Evolutionary conservation across 2,888 invertebrate genomes (phyloP), one percentile per base, ranked within the genome.

Genomic region (Perdita meconis): DNA sequence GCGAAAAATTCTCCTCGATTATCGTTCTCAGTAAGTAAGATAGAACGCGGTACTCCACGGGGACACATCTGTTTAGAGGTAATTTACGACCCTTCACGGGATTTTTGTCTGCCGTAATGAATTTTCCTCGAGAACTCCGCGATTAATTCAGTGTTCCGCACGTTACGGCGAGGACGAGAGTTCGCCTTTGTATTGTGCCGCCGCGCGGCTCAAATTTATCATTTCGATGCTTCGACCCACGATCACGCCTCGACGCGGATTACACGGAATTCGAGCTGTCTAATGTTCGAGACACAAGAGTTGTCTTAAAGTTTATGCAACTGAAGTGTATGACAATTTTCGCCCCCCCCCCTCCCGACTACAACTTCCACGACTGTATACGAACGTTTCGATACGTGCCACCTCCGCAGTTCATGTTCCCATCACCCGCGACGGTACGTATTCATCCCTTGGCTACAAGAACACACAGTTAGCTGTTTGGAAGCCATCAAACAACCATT

Each of bases 1-100:
- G 19, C 24, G 67, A 50, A 70, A 74, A 70, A 63, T 80, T 68
- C 53, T 4, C 19, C 40, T 55, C 8, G 22, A 61, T 59, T 40
- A 42, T 40, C 61, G 36, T 57, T 44, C 59, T 40, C 24, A 19
- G 22, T 73, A 72, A 82, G 47, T 80, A 53, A 78, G 72, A 81
- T 12, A 26, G 69, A 77, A 36, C 55, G 56, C 26, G 50, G n/a
- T 53, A 34, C 19, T 65, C 72, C 40, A 26, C 4, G 1, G 50
- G 63, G 80, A 19, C 42, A 22, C 60, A 80, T 83, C 61, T n/a
- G 44, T 72, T 69, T 40, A 34, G 6, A 10, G 30, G 26, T 59
- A 60, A 65, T 65, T 55, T 55, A 60, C 53, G 55, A 30, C 36
- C 50, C 4, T 55, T 36, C 30, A 1, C 34, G 10, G 19, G 8